Conservation (phyloP, 2,113 vertebrate species). For the Epinephelus moara region DNA sequence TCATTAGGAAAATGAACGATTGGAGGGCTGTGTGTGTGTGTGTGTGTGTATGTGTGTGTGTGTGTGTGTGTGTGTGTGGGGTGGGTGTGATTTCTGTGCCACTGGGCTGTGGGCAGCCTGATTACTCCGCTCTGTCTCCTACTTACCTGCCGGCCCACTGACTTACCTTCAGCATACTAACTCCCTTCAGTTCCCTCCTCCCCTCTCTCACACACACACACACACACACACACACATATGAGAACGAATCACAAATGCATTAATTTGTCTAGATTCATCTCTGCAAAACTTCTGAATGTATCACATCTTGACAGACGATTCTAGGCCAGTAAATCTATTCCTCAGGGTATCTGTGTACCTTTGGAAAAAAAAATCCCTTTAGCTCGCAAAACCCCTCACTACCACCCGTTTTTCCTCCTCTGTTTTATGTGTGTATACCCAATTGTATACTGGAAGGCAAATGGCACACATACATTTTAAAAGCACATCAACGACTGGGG, state of each 20-base stretch:
- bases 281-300: constrained; percentile 85
- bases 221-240: constrained; percentile 27
- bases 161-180: constrained; percentile 81
- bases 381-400: constrained; percentile 66
- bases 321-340: constrained; percentile 84
- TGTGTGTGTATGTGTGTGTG: constrained; percentile 27
- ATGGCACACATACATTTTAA: constrained; percentile 82
- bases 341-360: constrained; percentile 82
- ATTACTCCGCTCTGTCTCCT: constrained; percentile 78
- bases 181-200: constrained; percentile 51
- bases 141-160: constrained; percentile 75
- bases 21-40: constrained; percentile 33
- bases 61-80: constrained; percentile 30
- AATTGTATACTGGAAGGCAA: constrained; percentile 80
- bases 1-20: constrained; percentile 84
- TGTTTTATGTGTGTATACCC: constrained; percentile 66
- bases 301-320: constrained; percentile 86
- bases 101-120: constrained; percentile 74
- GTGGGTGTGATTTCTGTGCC: constrained; percentile 56
- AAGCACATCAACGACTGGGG: constrained; percentile 70
- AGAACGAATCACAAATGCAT: constrained; percentile 79
- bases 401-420: constrained; percentile 56
- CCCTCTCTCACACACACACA: neutral
- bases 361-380: constrained; percentile 72
- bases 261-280: constrained; percentile 85